Percentiles rank a stretch among this genome's conserved stretches.
phyloP scores from a whole-genome alignment of 2,888 invertebrate genomes.

The Cryptus viduatorius region DNA sequence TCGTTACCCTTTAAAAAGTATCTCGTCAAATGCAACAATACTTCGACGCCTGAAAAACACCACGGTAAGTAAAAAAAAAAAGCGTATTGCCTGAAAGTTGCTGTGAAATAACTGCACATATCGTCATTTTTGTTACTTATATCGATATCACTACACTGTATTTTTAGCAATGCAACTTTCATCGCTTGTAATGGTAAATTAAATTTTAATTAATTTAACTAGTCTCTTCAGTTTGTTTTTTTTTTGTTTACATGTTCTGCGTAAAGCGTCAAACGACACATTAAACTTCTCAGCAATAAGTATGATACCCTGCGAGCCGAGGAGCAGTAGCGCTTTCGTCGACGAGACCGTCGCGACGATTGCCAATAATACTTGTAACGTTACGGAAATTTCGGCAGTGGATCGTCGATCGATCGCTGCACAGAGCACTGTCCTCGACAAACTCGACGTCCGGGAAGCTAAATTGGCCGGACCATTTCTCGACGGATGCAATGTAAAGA shows the following conservation, averaged over 20 bases:
- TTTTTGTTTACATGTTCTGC: background rate
- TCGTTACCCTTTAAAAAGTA: conserved; percentile 88
- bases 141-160: too few relatives aligned
- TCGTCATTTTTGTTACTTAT: too few relatives aligned
- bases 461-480: conserved; percentile 93
- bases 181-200: background rate
- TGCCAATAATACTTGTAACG: conserved; percentile 68
- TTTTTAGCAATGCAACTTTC: too few relatives aligned
- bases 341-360: conserved; percentile 77
- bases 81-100: background rate
- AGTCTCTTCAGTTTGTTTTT: conserved; percentile 31
- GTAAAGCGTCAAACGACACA: conserved; percentile 74
- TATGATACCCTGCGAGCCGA: conserved; percentile 79
- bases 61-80: conserved; percentile 70
- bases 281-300: conserved; percentile 86
- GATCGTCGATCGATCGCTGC: conserved; percentile 63
- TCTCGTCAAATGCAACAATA: conserved; percentile 86
- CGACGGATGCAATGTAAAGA: conserved; percentile 93
- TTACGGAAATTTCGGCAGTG: background rate
- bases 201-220: too few relatives aligned
- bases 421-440: conserved; percentile 74
- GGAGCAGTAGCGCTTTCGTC: conserved; percentile 70
- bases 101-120: background rate
- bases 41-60: conserved; percentile 90
- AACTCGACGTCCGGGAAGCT: conserved; percentile 88